Evolutionary conservation across 2,113 vertebrate genomes (phyloP).

Genomic region (Platichthys flesus): DNA sequence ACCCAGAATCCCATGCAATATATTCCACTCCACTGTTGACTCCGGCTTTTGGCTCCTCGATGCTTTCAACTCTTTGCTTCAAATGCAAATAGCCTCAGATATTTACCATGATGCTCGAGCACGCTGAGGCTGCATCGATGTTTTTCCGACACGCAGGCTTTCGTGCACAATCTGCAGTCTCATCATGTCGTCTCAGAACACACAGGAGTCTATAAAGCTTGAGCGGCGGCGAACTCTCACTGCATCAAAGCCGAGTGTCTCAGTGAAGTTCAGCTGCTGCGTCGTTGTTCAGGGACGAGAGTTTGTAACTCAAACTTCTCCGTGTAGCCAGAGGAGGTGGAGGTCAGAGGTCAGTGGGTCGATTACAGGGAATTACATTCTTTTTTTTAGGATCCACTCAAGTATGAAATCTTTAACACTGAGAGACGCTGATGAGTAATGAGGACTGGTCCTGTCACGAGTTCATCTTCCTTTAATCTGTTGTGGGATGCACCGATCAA

Average conservation of each 20-base stretch:
- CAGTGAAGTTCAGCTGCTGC: constrained; percentile 5
- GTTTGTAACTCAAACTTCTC: background rate
- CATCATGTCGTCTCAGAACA: constrained; percentile 14
- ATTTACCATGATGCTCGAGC: constrained; percentile 37
- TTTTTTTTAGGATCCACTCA: background rate
- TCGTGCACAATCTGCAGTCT: constrained; percentile 35
- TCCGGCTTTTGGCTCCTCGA: background rate
- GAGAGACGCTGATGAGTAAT: background rate
- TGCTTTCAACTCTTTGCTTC: constrained; percentile 13
- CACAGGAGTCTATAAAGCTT: constrained; percentile 23
- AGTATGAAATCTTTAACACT: too few species aligned
- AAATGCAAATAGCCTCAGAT: constrained; percentile 41
- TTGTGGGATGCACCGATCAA: background rate
- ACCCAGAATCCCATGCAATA: background rate
- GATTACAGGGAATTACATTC: background rate
- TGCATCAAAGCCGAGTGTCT: constrained; percentile 7
- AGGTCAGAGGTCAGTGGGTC: background rate
- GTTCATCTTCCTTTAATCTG: background rate
- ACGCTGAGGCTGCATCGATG: constrained; percentile 11
- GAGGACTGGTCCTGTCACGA: background rate
- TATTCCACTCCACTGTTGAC: background rate
- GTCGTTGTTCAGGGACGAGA: background rate
- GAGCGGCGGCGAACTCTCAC: background rate
- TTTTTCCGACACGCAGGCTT: constrained; percentile 29
- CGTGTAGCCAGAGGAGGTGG: too few species aligned